Percentiles rank a stretch among this genome's conserved stretches.
phyloP scores from a whole-genome alignment of 1,140 invertebrate species.

The Fopius arisanus region DNA sequence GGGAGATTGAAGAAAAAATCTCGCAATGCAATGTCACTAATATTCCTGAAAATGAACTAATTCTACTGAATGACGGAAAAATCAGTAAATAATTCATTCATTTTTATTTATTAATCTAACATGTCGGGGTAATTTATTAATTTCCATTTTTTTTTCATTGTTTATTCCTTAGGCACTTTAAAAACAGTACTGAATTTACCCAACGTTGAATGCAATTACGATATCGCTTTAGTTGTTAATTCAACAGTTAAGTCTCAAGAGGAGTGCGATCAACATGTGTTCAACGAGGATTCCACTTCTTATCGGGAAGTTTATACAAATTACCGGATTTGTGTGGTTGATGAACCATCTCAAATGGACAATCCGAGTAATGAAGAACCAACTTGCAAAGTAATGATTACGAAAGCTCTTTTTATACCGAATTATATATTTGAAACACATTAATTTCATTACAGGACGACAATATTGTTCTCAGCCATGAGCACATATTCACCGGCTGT shows the following conservation, averaged over 20 bases:
- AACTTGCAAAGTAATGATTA: background rate
- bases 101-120: too few relatives aligned
- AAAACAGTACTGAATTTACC: constrained; percentile 29
- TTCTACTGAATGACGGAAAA: background rate
- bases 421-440: background rate
- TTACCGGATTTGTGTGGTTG: constrained; percentile 32
- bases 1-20: background rate
- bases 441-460: constrained; percentile 23
- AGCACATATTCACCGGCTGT: constrained; percentile 42
- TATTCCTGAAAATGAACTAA: background rate
- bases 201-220: constrained; percentile 31
- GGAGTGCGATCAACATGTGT: constrained; percentile 37
- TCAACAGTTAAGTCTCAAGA: constrained; percentile 29
- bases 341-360: background rate
- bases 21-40: background rate
- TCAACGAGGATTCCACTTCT: constrained; percentile 21
- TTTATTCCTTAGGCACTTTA: constrained; percentile 32
- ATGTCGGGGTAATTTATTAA: background rate
- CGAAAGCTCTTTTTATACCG: background rate
- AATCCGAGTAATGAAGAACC: constrained; percentile 13
- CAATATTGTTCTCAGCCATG: constrained; percentile 29
- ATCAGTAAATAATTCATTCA: background rate
- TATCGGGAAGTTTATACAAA: constrained; percentile 35
- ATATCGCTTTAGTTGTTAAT: constrained; percentile 38
- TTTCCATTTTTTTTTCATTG: background rate